phyloP scores from a whole-genome alignment of 2,797 vertebrate species.

The Cyprinodon diabolis region DNA sequence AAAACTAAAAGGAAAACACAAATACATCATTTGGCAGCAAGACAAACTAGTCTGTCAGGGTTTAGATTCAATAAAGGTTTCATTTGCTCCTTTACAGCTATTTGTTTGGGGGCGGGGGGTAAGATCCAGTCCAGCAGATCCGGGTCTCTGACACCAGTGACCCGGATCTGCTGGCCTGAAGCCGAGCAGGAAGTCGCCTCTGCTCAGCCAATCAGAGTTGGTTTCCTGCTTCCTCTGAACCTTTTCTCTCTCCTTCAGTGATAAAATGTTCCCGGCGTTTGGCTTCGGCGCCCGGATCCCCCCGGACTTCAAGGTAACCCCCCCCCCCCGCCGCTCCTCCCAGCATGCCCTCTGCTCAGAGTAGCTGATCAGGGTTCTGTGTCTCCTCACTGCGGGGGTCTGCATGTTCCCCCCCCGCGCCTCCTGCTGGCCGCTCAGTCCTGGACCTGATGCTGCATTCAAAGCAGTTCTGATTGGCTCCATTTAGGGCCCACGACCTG shows the following conservation, averaged over 20 bases:
- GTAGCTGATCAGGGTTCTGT: not conserved
- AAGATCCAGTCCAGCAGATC: too few species aligned
- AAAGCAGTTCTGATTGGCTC: conserved; percentile 9
- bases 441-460: conserved; percentile 9
- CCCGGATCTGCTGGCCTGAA: too few species aligned
- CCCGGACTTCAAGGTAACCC: conserved; percentile 86
- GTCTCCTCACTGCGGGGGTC: not conserved
- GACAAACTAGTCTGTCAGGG: too few species aligned
- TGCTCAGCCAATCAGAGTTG: conserved; percentile 18
- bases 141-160: too few species aligned
- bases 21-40: too few species aligned
- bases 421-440: not conserved
- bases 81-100: too few species aligned
- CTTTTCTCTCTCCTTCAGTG: conserved; percentile 69
- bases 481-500: not conserved
- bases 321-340: conserved; percentile 10
- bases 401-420: not conserved
- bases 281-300: conserved; percentile 88
- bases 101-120: too few species aligned
- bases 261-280: conserved; percentile 90
- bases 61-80: too few species aligned
- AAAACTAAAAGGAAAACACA: too few species aligned
- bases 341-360: conserved; percentile 42
- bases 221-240: not conserved
- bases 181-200: not conserved